Conservation (phyloP, 2,113 vertebrate species). For the Python bivittatus region DNA sequence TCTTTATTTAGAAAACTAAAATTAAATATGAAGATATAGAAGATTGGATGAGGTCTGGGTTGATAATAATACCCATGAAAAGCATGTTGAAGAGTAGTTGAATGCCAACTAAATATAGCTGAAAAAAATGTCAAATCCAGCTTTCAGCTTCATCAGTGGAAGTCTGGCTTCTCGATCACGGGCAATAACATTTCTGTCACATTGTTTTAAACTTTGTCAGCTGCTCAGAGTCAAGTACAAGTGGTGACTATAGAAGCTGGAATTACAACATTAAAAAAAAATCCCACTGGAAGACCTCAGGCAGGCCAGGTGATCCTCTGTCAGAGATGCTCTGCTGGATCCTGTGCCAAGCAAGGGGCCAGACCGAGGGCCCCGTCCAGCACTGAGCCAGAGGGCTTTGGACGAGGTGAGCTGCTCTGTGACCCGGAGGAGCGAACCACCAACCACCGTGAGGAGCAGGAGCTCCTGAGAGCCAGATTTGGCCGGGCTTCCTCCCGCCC, state of each 20-base stretch:
- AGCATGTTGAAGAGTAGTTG: not conserved
- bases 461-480: not conserved
- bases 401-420: not conserved
- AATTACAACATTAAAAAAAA: not conserved
- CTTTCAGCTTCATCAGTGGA: not conserved
- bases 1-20: not conserved
- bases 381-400: not conserved
- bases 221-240: not conserved
- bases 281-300: not conserved
- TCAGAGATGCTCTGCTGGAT: not conserved
- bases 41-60: not conserved
- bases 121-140: not conserved
- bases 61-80: not conserved
- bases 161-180: not conserved
- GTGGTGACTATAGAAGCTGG: not conserved
- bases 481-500: not conserved
- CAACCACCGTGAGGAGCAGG: not conserved
- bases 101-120: not conserved
- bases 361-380: not conserved
- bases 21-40: not conserved
- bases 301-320: too few species aligned
- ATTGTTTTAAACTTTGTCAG: not conserved
- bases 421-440: not conserved
- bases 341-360: not conserved
- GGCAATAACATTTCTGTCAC: not conserved